Conservation (phyloP, 2,888 invertebrate species). For the Epistrophella euchroma region DNA sequence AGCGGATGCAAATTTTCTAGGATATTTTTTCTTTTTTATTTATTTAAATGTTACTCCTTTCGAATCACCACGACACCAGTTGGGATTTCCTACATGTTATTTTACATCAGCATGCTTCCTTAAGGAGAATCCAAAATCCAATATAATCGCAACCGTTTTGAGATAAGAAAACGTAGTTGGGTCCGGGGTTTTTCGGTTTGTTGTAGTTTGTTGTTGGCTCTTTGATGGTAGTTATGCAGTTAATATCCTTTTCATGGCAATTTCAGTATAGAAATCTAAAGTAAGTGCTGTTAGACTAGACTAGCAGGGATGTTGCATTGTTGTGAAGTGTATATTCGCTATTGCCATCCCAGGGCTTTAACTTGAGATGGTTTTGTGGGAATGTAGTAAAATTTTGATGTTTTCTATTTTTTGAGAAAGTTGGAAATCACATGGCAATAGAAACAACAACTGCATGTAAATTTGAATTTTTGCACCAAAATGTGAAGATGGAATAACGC, state of each 20-base stretch:
- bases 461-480: slow-evolving; percentile 15
- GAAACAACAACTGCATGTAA: background rate
- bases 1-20: slow-evolving; percentile 39
- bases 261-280: slow-evolving; percentile 29
- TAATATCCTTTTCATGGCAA: slow-evolving; percentile 63
- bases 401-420: background rate
- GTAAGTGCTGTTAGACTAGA: slow-evolving; percentile 13
- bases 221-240: slow-evolving; percentile 16
- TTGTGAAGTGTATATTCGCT: slow-evolving; percentile 23
- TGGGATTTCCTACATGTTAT: slow-evolving; percentile 21
- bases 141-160: slow-evolving; percentile 7
- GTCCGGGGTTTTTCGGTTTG: background rate
- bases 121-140: background rate
- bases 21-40: background rate
- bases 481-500: slow-evolving; percentile 1
- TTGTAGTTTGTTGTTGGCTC: background rate
- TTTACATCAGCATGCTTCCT: slow-evolving; percentile 13
- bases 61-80: slow-evolving; percentile 12
- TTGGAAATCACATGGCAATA: background rate
- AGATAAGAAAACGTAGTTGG: slow-evolving; percentile 28
- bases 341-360: slow-evolving; percentile 44
- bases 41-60: slow-evolving; percentile 27
- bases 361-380: slow-evolving; percentile 44
- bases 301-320: slow-evolving; percentile 36
- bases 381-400: slow-evolving; percentile 47